Percentiles rank a stretch among this genome's conserved stretches.
Evolutionary conservation across 2,888 invertebrate species (phyloP).

Genomic region (Mellilla xanthometata): DNA sequence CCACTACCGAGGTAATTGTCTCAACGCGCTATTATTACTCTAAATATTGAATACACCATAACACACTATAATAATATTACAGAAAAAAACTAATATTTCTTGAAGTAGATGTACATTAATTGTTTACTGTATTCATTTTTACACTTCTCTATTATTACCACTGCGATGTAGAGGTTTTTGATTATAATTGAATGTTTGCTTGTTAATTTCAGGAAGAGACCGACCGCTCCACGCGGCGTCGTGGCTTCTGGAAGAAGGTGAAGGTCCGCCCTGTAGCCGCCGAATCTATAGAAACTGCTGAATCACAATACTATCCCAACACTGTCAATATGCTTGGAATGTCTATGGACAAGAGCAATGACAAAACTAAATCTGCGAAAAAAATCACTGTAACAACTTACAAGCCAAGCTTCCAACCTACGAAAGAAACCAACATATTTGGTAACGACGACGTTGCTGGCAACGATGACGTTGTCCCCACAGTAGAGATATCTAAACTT

Average conservation of each 20-base stretch:
- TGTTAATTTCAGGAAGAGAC: slow-evolving; percentile 53
- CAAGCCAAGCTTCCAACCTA: slow-evolving; percentile 60
- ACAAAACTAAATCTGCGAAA: slow-evolving; percentile 48
- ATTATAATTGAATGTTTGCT: slow-evolving; percentile 1
- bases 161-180: too few species aligned
- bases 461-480: slow-evolving; percentile 23
- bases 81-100: too few species aligned
- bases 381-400: slow-evolving; percentile 62
- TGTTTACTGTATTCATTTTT: too few species aligned
- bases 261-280: slow-evolving; percentile 80
- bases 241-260: slow-evolving; percentile 89
- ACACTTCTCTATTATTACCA: too few species aligned
- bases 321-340: slow-evolving; percentile 79
- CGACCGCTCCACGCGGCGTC: slow-evolving; percentile 68
- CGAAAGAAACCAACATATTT: slow-evolving; percentile 59
- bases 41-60: too few species aligned
- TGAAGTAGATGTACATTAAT: too few species aligned
- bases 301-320: slow-evolving; percentile 86
- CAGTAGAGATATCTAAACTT: slow-evolving; percentile 59
- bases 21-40: too few species aligned
- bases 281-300: slow-evolving; percentile 90
- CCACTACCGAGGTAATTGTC: slow-evolving; percentile 52
- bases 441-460: slow-evolving; percentile 44
- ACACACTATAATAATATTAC: too few species aligned
- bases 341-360: slow-evolving; percentile 36